Base-by-base conservation (phyloP, 1,140 invertebrate genomes). In the Goniozus legneri region DNA sequence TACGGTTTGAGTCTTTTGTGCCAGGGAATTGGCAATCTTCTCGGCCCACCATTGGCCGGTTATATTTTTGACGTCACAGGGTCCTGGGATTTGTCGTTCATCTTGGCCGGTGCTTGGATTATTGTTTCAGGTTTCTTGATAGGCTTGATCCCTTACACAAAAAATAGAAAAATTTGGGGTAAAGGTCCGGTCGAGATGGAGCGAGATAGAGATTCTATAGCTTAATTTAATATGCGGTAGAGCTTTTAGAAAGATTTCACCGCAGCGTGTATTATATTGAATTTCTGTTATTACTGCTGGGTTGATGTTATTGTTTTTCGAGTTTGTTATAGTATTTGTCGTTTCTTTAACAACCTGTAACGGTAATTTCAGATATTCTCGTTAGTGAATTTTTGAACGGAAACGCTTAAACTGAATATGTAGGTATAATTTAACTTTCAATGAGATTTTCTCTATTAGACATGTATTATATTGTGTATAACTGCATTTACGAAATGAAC, bases 1-100 rank as follows among this genome's bases (percentile, higher is more conserved):
- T 95, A 95, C 69, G 92, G 93, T 22, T 74, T 96, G 22, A 83
- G 91, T 32, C 75, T 94, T 14, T 71, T 95, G 12, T 88, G 91
- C 60, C 90, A 95, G 76, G 93, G 93, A 13, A 76, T 86, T 41
- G 84, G 83, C 10, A 82, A 84, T 58, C 71, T 87, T 12, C 65
- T 85, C 30, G 85, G 85, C 31, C 83, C 85, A 13, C 84, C 82
- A n/a, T 58, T 80, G 73, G 56, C 72, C 82, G 87, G 86, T 45
- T 82, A 77, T 50, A 61, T 90, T 0, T 87, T 80, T 69, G 88
- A 91, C 58, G 56, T 81, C 2, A 88, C 87, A 1, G 70, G 78
- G 2, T 77, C 71, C 12, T 92, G 89, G 81, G 81, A 89, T 39
- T 72, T 82, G 21, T 83, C 88, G 0, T 92, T 91, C 68, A 83